phyloP scores from a whole-genome alignment of 2,797 vertebrate genomes.

The Cyclura pinguis region DNA sequence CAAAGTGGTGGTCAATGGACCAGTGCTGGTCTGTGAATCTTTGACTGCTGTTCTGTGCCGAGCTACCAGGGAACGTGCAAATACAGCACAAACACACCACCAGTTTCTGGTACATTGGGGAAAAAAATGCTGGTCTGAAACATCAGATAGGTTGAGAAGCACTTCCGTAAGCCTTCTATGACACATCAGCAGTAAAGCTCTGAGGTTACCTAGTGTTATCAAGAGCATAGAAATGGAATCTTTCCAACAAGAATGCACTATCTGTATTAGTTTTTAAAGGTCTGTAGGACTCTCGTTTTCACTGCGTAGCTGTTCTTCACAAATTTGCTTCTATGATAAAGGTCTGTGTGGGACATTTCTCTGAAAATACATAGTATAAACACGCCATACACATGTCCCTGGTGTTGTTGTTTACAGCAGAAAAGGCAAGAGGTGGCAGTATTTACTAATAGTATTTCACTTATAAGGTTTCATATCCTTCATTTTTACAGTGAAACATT shows the following conservation, averaged over 20 bases:
- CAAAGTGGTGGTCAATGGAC: no score
- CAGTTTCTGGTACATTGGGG: no score
- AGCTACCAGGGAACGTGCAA: no score
- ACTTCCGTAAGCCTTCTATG: not conserved
- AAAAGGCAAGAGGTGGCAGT: constrained; percentile 52
- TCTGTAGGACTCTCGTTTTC: not conserved
- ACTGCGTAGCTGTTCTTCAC: not conserved
- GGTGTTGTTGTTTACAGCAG: constrained; percentile 48
- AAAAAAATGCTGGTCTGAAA: no score
- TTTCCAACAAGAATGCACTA: not conserved
- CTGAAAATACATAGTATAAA: constrained; percentile 67
- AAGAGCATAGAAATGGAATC: not conserved
- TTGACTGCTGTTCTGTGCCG: no score
- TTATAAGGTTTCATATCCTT: not conserved
- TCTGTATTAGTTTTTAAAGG: not conserved
- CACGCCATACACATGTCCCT: constrained; percentile 64
- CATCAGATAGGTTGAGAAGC: no score
- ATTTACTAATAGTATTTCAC: constrained; percentile 32
- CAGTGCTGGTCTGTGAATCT: no score
- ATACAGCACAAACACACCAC: no score
- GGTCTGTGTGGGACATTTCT: constrained; percentile 24
- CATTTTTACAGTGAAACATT: not conserved
- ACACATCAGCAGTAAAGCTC: not conserved
- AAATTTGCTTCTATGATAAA: not conserved
- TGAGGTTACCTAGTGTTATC: not conserved